Base-by-base conservation (phyloP, 1,140 invertebrate species). In the Drosophila kikkawai region DNA sequence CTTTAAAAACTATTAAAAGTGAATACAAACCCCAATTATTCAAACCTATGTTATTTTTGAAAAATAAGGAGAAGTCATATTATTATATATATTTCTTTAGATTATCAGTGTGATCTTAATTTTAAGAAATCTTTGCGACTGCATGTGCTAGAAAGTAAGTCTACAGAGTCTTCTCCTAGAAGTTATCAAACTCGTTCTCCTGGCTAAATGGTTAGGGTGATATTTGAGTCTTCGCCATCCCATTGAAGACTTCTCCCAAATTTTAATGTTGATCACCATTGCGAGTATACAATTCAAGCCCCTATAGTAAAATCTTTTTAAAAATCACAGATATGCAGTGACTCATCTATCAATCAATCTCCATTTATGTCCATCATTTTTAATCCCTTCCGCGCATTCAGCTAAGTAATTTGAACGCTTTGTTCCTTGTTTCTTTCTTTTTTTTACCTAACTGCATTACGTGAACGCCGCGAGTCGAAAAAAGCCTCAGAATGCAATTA, bases 401-500 rank as follows among this genome's bases (percentile, higher is more conserved):
- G 13, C 11, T 12, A 15, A 17, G 17, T 32, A 51, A 34, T 17
- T 9, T 15, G 19, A 22, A 56, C 19, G 53, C 22, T 56, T n/a
- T 11, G 7, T 3, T 13, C 7, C 8, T 11, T 19, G 13, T 26
- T 37, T 41, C 50, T 17, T n/a, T 0, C 4, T 19, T 22, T 34
- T 26, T 69, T 32, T 13, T 26, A 5, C 26, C 22, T 34, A 47
- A 70, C 17, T 69, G 13, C 65, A 57, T 71, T 71, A 47, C 41
- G 68, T 47, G 34, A 32, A 22, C 19, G 66, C n/a, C 29, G 36
- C 36, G 26, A 42, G 37, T 34, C 8, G n/a, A 55, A 37, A 58
- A 59, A 45, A 48, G 29, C 44, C 47, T 11, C 63, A 12, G 39
- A 66, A 66, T 32, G 60, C 58, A 66, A 76, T 76, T 75, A 64